A percentile compares a stretch with the other conserved stretches of the same genome.
These are phyloP conservation scores for Parnassius smintheus DNA, from an alignment of 2,888 invertebrate genomes.

Conservation along the genomic window DNA sequence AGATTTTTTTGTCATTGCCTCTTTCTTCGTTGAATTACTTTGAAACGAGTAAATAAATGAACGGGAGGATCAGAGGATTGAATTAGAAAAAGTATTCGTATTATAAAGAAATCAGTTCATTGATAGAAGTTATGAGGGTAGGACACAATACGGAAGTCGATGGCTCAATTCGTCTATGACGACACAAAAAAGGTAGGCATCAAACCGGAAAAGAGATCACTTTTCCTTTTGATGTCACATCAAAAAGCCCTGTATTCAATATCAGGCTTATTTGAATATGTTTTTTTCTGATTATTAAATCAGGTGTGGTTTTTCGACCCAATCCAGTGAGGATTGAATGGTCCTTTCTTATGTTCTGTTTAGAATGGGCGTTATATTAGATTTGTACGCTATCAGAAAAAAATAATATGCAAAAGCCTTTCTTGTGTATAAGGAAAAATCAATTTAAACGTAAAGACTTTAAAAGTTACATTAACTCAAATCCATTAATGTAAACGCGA, in stretches of 20 bases:
- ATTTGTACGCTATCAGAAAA: background rate
- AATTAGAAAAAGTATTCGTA: conserved; percentile 73
- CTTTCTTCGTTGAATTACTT: conserved; percentile 67
- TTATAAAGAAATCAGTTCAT: conserved; percentile 71
- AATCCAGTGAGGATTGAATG: conserved; percentile 8
- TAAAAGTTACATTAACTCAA: conserved; percentile 14
- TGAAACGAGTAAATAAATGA: conserved; percentile 75
- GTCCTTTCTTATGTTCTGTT: conserved; percentile 7
- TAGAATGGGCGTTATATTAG: conserved; percentile 6
- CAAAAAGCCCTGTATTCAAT: conserved; percentile 51
- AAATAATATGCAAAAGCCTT: background rate
- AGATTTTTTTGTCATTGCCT: conserved; percentile 51
- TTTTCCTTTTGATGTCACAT: conserved; percentile 72
- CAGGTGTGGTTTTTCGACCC: conserved; percentile 21
- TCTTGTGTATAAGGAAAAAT: background rate
- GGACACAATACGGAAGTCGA: conserved; percentile 61
- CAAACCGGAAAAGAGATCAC: conserved; percentile 70
- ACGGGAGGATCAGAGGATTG: conserved; percentile 68
- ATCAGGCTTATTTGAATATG: conserved; percentile 29
- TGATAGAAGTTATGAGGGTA: conserved; percentile 70
- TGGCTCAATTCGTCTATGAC: conserved; percentile 45
- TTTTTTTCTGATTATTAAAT: conserved; percentile 26
- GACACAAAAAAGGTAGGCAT: conserved; percentile 69
- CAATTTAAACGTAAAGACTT: background rate
- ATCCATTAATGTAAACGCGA: conserved; percentile 14